Evolutionary conservation across 1,140 invertebrate genomes (phyloP).

Genomic region (Melipona quadrifasciata): DNA sequence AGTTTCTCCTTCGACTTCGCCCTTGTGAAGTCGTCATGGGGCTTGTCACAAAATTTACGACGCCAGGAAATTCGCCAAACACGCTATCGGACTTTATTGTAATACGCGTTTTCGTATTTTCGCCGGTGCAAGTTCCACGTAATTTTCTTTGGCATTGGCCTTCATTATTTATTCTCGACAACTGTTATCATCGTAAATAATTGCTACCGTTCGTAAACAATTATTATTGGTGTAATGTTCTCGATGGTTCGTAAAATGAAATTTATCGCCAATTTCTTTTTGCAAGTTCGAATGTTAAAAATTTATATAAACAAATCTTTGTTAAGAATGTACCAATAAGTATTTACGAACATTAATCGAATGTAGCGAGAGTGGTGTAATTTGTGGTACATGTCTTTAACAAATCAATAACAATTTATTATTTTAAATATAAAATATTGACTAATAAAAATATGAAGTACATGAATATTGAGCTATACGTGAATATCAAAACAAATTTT

Average conservation of each 20-base stretch:
- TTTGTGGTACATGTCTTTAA: not conserved
- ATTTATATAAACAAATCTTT: not conserved
- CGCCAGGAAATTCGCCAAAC: not conserved
- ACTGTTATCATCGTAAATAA: not conserved
- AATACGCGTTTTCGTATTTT: not conserved
- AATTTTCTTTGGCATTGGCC: not conserved
- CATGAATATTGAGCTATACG: too few relatives aligned
- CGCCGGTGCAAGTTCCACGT: not conserved
- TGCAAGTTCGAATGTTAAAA: not conserved
- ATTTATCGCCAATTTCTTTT: not conserved
- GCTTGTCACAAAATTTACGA: conserved; percentile 21
- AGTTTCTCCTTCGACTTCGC: conserved; percentile 26
- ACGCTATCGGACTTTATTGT: not conserved
- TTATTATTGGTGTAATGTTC: not conserved
- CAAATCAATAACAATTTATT: not conserved
- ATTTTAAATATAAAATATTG: too few relatives aligned
- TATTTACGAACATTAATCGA: not conserved
- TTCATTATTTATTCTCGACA: not conserved
- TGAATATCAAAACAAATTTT: too few relatives aligned
- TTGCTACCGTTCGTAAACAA: not conserved
- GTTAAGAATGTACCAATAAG: not conserved
- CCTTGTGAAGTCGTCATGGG: not conserved
- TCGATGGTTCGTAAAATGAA: not conserved
- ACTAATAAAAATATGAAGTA: too few relatives aligned
- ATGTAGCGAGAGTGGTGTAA: not conserved